Percentiles rank a stretch among this genome's conserved stretches.
Conservation (phyloP, 1,140 invertebrate species). For the Hormaphis cornu region DNA sequence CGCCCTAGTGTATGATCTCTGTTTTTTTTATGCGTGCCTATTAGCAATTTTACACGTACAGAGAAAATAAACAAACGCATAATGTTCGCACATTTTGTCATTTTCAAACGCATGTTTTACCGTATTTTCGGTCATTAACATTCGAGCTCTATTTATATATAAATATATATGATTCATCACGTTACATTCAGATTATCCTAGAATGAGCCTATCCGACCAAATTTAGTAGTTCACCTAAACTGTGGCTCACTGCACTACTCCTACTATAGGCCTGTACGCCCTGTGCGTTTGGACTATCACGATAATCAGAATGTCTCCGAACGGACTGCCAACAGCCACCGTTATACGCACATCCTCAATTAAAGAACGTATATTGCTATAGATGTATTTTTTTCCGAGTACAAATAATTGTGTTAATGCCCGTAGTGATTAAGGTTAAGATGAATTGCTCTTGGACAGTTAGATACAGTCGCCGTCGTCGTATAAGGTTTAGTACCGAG, state of each 20-base stretch:
- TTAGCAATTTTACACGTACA: no score
- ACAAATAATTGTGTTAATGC: background rate
- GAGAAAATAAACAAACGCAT: no score
- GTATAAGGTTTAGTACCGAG: background rate
- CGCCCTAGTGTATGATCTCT: no score
- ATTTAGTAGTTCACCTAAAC: background rate
- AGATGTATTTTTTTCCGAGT: background rate
- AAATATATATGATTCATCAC: no score
- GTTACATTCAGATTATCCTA: no score
- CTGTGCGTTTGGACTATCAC: background rate
- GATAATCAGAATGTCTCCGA: background rate
- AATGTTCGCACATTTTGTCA: no score
- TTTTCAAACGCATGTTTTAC: no score
- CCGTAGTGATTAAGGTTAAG: slow-evolving; percentile 21
- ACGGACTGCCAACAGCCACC: background rate
- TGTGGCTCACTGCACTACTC: no score
- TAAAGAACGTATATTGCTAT: background rate
- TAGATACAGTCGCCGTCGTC: background rate
- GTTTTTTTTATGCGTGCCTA: no score
- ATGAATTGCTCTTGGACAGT: background rate
- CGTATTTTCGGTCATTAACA: no score
- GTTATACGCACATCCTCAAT: background rate
- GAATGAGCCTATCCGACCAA: background rate
- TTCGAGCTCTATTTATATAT: no score
- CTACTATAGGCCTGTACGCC: no score